These are phyloP conservation scores for Brachionus koreanus DNA, from an alignment of 1,140 invertebrate species.

Conservation along the genomic window DNA sequence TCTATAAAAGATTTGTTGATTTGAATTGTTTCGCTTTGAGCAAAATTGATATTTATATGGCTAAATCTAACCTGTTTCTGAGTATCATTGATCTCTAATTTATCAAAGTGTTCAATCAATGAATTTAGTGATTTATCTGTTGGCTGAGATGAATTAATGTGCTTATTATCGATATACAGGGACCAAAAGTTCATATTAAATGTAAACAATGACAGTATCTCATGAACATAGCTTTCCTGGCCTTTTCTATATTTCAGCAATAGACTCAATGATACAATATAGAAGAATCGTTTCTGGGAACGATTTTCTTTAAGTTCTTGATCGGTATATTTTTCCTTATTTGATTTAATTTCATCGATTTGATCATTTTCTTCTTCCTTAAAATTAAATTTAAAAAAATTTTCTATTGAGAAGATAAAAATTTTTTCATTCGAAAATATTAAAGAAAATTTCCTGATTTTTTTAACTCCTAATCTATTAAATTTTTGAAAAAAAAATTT, in stretches of 20 bases:
- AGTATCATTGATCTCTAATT: background rate
- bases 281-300: background rate
- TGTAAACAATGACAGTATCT: background rate
- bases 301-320: background rate
- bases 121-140: background rate
- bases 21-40: slow-evolving; percentile 17
- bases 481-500: no score
- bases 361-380: background rate
- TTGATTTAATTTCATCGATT: background rate
- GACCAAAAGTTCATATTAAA: slow-evolving; percentile 21
- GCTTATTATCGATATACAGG: background rate
- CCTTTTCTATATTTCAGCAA: slow-evolving; percentile 3
- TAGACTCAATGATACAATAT: background rate
- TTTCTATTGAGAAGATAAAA: background rate
- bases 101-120: background rate
- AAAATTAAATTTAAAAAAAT: background rate
- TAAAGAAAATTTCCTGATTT: no score
- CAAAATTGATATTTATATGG: slow-evolving; percentile 19
- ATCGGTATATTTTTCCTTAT: background rate
- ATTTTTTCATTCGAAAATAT: background rate
- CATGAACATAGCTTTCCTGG: background rate
- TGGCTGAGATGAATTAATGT: background rate
- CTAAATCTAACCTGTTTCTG: background rate
- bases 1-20: background rate
- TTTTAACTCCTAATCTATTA: no score